phyloP scores from a whole-genome alignment of 2,113 vertebrate genomes.

The Cheirogaleus medius region DNA sequence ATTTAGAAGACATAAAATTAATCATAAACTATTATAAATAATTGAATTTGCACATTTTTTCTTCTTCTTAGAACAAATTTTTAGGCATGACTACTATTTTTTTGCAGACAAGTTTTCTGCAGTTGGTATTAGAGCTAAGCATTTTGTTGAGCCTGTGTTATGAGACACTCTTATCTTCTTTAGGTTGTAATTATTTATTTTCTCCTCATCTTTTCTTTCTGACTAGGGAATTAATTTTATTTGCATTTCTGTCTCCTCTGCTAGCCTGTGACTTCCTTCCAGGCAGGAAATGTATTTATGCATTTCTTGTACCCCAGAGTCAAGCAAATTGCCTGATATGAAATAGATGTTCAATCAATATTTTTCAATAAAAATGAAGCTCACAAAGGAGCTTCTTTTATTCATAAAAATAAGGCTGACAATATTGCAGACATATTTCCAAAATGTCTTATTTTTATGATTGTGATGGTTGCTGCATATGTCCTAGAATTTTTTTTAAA shows the following conservation, averaged over 20 bases:
- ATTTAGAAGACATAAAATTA: neutral
- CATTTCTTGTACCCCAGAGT: neutral
- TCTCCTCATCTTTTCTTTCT: neutral
- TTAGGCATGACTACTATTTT: neutral
- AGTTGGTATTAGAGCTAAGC: accelerated
- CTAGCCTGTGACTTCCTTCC: neutral
- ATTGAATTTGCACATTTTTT: neutral
- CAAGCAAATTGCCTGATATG: neutral
- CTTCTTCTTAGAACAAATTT: neutral
- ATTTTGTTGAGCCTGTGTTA: neutral
- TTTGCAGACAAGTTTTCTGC: neutral
- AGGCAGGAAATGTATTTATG: neutral
- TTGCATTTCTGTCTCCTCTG: neutral
- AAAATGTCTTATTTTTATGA: constrained; percentile 65
- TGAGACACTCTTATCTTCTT: neutral
- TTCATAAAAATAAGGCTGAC: constrained; percentile 54
- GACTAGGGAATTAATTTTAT: neutral
- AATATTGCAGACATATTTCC: constrained; percentile 25
- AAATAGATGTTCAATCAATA: constrained; percentile 29
- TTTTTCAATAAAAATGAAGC: constrained; percentile 52
- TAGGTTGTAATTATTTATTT: neutral
- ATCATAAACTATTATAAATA: neutral
- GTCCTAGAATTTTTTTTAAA: constrained; percentile 46
- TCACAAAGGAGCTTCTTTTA: constrained; percentile 35
- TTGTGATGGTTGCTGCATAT: constrained; percentile 32